Evolutionary conservation across 2,888 invertebrate genomes (phyloP).

Genomic region (Yponomeuta cagnagella): DNA sequence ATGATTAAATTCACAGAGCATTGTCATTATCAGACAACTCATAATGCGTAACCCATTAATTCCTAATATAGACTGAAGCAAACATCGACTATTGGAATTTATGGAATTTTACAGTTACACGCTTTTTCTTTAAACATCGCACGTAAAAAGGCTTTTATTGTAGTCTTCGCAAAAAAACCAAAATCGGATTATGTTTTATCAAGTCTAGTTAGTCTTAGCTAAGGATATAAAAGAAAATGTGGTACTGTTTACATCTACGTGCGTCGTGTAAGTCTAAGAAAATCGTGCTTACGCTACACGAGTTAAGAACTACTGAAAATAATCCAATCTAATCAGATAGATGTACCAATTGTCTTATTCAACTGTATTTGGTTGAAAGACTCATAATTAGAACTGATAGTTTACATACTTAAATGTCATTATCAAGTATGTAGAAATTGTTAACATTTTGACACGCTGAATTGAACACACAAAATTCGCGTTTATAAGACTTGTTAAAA

Average conservation of each 20-base stretch:
- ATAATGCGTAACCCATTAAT: constrained; percentile 25
- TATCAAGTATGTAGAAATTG: not conserved
- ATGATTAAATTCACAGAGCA: not conserved
- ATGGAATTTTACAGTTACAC: constrained; percentile 16
- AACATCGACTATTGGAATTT: not conserved
- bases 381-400: not conserved
- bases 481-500: not conserved
- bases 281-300: not conserved
- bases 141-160: not conserved
- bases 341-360: no score
- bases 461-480: not conserved
- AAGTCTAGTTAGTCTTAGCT: no score
- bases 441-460: not conserved
- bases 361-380: no score
- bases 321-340: no score
- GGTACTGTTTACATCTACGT: not conserved
- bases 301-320: not conserved
- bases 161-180: not conserved
- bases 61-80: constrained; percentile 17
- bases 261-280: not conserved
- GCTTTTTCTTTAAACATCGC: not conserved
- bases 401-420: not conserved
- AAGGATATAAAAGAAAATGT: no score
- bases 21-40: constrained; percentile 11
- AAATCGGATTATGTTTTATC: not conserved